These are phyloP conservation scores for Drosophila tristis DNA, from an alignment of 1,140 invertebrate genomes.

Conservation along the genomic window DNA sequence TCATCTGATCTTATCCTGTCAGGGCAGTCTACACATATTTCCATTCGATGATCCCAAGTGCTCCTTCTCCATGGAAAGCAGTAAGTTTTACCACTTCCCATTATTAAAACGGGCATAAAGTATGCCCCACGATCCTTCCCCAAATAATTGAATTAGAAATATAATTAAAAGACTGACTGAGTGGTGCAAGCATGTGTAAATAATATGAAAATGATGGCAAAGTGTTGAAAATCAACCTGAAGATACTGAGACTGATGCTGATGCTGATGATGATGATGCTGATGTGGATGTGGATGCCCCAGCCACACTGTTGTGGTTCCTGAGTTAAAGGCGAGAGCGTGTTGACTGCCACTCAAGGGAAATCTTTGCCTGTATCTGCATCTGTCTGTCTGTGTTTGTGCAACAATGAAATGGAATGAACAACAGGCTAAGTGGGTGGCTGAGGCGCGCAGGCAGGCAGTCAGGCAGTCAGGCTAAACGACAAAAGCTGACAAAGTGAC, in stretches of 20 bases:
- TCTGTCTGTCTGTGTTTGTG: slow-evolving; percentile 28
- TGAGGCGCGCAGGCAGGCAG: neutral
- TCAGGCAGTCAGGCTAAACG: slow-evolving; percentile 29
- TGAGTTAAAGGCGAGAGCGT: slow-evolving; percentile 35
- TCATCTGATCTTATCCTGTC: slow-evolving; percentile 95
- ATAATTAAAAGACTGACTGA: slow-evolving; percentile 2
- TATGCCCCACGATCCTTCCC: no score
- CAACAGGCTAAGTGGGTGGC: neutral
- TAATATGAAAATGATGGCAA: slow-evolving; percentile 51
- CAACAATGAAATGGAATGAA: slow-evolving; percentile 32
- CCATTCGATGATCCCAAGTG: slow-evolving; percentile 97
- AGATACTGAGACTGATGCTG: slow-evolving; percentile 35
- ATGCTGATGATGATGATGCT: slow-evolving; percentile 29
- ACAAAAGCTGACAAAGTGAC: slow-evolving; percentile 76
- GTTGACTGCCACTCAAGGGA: slow-evolving; percentile 68
- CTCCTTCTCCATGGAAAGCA: slow-evolving; percentile 97
- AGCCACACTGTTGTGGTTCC: neutral
- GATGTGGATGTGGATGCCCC: no score
- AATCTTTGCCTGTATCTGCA: slow-evolving; percentile 52
- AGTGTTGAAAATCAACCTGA: slow-evolving; percentile 56
- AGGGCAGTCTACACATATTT: slow-evolving; percentile 96
- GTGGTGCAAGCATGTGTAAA: slow-evolving; percentile 28
- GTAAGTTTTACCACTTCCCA: slow-evolving; percentile 88
- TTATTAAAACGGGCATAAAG: neutral
- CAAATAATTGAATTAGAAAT: neutral